phyloP scores from a whole-genome alignment of 2,113 vertebrate species.

The Labeo rohita region DNA sequence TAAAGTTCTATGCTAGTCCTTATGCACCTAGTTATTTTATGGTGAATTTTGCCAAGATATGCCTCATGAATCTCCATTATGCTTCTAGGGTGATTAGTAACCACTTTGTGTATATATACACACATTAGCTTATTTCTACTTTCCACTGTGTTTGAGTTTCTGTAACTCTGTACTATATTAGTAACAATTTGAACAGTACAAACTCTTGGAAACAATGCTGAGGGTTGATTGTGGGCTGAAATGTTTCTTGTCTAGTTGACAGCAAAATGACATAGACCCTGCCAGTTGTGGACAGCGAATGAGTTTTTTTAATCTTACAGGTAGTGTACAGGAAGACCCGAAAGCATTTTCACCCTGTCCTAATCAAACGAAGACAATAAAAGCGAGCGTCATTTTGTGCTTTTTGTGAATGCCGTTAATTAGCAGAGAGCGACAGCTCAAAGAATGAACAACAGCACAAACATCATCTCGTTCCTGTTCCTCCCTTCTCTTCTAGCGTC shows the following conservation, averaged over 20 bases:
- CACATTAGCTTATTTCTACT: background rate
- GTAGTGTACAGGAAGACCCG: slow-evolving; percentile 9
- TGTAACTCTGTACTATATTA: background rate
- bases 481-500: background rate
- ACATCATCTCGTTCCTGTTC: slow-evolving; percentile 47
- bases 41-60: background rate
- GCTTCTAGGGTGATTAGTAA: background rate
- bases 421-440: slow-evolving; percentile 61
- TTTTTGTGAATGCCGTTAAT: slow-evolving; percentile 53
- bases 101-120: background rate
- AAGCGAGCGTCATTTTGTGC: slow-evolving; percentile 27
- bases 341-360: slow-evolving; percentile 39
- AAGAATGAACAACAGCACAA: slow-evolving; percentile 53
- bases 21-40: background rate
- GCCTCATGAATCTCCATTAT: background rate
- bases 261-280: background rate
- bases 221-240: slow-evolving; percentile 1
- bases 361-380: slow-evolving; percentile 45
- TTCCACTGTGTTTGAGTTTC: background rate
- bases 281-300: background rate
- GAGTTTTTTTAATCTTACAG: slow-evolving; percentile 40
- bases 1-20: background rate
- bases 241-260: slow-evolving; percentile 14
- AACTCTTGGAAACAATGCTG: background rate
- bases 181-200: background rate